A percentile compares a stretch with the other conserved stretches of the same genome.
These are phyloP conservation scores for Clytia hemisphaerica DNA, from an alignment of 30 jellyfish, hydroid and myxozoan genomes.

Conservation along the genomic window DNA sequence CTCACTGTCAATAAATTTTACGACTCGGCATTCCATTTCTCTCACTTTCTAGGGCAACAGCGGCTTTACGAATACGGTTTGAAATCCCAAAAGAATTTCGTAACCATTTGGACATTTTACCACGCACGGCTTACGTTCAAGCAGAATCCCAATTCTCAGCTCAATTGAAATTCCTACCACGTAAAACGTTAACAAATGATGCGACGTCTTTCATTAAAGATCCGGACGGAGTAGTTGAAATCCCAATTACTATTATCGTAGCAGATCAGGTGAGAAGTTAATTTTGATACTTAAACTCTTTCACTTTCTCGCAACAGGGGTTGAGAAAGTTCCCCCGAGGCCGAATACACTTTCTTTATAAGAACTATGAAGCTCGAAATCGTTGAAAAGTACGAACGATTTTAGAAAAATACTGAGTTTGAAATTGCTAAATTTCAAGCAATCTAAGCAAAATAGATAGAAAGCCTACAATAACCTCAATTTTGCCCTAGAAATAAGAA, in stretches of 20 bases:
- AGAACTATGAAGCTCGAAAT: no score
- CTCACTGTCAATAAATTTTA: neutral
- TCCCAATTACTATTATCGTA: constrained; percentile 79
- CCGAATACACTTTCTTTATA: no score
- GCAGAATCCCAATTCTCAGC: constrained; percentile 97
- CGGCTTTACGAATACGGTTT: constrained; percentile 84
- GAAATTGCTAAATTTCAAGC: no score
- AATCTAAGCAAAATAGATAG: no score
- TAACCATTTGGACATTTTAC: constrained; percentile 71
- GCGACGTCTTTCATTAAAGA: constrained; percentile 43
- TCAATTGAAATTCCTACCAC: constrained; percentile 87
- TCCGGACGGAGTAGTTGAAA: constrained; percentile 38
- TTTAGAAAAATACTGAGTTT: no score
- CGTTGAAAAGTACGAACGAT: no score
- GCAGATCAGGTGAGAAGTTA: constrained; percentile 84
- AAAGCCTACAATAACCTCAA: no score
- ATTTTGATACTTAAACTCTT: no score
- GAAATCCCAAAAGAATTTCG: constrained; percentile 82
- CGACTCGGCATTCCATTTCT: neutral
- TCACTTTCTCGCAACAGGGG: no score
- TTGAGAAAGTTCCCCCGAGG: no score
- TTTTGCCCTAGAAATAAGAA: no score
- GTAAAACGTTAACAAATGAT: constrained; percentile 48
- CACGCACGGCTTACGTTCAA: constrained; percentile 89
- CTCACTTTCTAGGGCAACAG: constrained; percentile 65